Base-by-base conservation (phyloP, 2,888 invertebrate genomes). In the Cheilosia vernalis region DNA sequence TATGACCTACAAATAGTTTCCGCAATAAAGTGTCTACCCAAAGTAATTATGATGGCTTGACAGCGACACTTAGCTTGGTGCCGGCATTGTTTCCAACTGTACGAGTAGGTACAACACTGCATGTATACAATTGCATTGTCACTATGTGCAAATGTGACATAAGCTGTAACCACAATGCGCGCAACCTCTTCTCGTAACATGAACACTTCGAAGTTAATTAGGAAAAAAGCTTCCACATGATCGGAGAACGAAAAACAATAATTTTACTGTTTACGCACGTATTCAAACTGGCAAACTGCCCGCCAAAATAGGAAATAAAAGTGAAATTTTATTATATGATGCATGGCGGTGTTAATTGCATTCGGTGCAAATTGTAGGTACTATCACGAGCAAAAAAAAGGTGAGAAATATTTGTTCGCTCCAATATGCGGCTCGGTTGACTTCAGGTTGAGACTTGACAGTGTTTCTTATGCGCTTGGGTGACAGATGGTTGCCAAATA, bases 311-410 rank as follows among this genome's bases (percentile, higher is more conserved):
- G 85, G 85, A 76, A 85, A 85, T 61, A 67, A 85, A 85, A 85
- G 85, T 81, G 85, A 85, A 81, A 85, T 77, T 85, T 55, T 67
- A 81, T 85, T 81, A 77, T 70, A 63, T 77, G 81, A 76, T 72
- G 70, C 47, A 40, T 63, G 33, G 27, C 47, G 47, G 80, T 40
- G 72, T 55, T 76, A 61, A 85, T 66, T 44, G n/a, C 64, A 66
- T 42, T 55, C 42, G 37, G 24, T 72, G 78, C 33, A 58, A 85
- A 61, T 58, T 44, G 73, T n/a, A n/a, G n/a, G n/a, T 51, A 17
- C 51, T 7, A 64, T 42, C 51, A 55, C 56, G 27, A 53, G 9
- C 40, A 44, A 64, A 51, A 21, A 21, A 72, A n/a, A 55, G 64
- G 80, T 70, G 73, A 40, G 67, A 73, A 69, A 27, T 51, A 89